These are phyloP conservation scores for Drosophila setosimentum DNA, from an alignment of 2,888 invertebrate species.

Conservation along the genomic window DNA sequence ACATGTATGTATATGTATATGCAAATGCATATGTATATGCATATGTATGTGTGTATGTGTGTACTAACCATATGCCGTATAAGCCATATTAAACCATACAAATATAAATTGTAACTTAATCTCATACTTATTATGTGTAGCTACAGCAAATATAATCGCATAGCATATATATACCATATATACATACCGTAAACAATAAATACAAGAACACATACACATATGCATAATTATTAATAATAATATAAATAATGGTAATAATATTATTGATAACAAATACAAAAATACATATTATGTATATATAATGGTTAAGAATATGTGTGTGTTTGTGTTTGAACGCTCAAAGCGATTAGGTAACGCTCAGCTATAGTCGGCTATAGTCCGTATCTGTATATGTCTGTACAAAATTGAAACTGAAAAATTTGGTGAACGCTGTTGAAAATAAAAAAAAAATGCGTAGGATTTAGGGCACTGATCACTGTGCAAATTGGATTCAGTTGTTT, in stretches of 20 bases:
- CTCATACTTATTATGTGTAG: conserved; percentile 23
- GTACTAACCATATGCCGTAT: conserved; percentile 23
- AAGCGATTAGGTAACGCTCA: conserved; percentile 55
- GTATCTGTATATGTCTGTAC: conserved; percentile 37
- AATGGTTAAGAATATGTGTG: conserved; percentile 43
- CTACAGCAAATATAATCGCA: conserved; percentile 53
- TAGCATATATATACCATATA: conserved; percentile 23
- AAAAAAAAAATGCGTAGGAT: conserved; percentile 6
- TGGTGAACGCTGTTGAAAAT: conserved; percentile 15
- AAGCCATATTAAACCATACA: conserved; percentile 23
- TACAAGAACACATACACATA: conserved; percentile 22
- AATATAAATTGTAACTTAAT: conserved; percentile 40
- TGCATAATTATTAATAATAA: conserved; percentile 10
- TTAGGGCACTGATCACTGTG: conserved; percentile 18
- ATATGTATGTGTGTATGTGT: neutral
- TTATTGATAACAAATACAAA: conserved; percentile 14
- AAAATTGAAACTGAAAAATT: conserved; percentile 22
- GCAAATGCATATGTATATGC: no score
- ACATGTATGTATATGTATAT: neutral
- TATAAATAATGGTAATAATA: neutral
- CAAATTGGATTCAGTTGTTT: conserved; percentile 28
- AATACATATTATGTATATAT: conserved; percentile 45
- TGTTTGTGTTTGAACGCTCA: conserved; percentile 64
- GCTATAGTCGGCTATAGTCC: conserved; percentile 25
- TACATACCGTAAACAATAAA: conserved; percentile 25